Base-by-base conservation (phyloP, 2,113 vertebrate species). In the Limanda limanda region DNA sequence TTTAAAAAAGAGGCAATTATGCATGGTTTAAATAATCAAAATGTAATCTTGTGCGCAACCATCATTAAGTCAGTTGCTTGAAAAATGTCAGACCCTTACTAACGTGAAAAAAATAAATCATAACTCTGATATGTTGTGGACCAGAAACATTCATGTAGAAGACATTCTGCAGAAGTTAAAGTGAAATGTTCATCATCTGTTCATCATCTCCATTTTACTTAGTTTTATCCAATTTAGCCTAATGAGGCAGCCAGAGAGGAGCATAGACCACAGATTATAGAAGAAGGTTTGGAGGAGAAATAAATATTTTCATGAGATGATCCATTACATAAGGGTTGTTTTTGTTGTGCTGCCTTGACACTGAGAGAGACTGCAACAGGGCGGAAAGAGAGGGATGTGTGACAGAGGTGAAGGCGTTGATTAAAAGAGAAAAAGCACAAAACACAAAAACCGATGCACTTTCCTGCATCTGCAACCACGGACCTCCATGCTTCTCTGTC, bases 341-440 rank as follows among this genome's bases (percentile, higher is more conserved):
- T 77, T 66, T 71, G 35, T 63, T 78, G 60, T 81, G 68, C 47
- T 60, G 72, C 65, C 63, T 71, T 31, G 27, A 74, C 65, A 86
- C 63, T 64, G 47, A 65, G 71, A 76, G 60, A 59, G 67, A 57
- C 79, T 72, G 81, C 76, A 90, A 89, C 86, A 87, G 86, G 80
- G 78, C 21, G 40, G 71, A 63, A 83, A 47, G 58, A 76, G 62
- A 72, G n/a, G 60, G 73, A 69, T 78, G 25, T 25, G 59, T 69
- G 78, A 78, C 40, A 84, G 76, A 79, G 58, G 78, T 12, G 76
- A 62, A 85, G 71, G 55, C 75, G 60, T 64, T 76, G 73, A 68
- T 51, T 56, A 64, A 40, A 23, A 17, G 45, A 70, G 56, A 63
- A 54, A 20, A 3, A 20, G 4, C 2, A 24, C 9, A 23, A 52